Evolutionary conservation across 2,888 invertebrate species (phyloP), one percentile per base, ranked within the genome.

Genomic region (Caenorhabditis sp.): DNA sequence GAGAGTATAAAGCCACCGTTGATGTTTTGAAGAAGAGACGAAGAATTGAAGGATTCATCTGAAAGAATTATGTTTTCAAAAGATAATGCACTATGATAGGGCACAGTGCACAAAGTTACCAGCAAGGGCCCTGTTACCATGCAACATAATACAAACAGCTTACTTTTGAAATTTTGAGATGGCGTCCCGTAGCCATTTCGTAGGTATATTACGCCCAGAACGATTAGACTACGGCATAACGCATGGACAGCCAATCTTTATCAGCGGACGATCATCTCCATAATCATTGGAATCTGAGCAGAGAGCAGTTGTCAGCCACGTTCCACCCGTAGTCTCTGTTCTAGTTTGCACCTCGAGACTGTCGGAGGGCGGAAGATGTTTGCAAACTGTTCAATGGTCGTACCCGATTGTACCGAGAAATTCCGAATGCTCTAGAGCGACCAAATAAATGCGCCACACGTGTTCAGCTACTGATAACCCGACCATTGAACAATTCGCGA

Each of bases 371-470:
- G 30, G 30, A 53, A 24, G 15, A 53, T 39, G 53, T 43, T 65
- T 65, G 65, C 65, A 68, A 68, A 68, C 68, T 68, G 68, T 68
- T 68, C 68, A 68, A 68, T 68, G 68, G 48, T 68, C 68, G 68
- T 58, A 68, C 50, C 58, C 32, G 43, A 43, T 58, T 52, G 68
- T 68, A 68, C 58, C 58, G 52, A 66, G 48, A 52, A 30, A 15
- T 30, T 13, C 11, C n/a, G 22, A 2, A 8, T 45, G 45, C 37
- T 39, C 39, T 35, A 5, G 13, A 17, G 37, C 30, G 68, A 58
- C 39, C 68, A 52, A 68, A 68, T 58, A 41, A 50, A 24, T 43
- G 20, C 27, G 11, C 37, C 43, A 58, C 68, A 68, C 68, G 68
- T 68, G 68, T 68, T 68, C 58, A n/a, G 24, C 48, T 15, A 8